phyloP scores from a whole-genome alignment of 30 jellyfish, hydroid and myxozoan genomes.

The Turritopsis dohrnii region DNA sequence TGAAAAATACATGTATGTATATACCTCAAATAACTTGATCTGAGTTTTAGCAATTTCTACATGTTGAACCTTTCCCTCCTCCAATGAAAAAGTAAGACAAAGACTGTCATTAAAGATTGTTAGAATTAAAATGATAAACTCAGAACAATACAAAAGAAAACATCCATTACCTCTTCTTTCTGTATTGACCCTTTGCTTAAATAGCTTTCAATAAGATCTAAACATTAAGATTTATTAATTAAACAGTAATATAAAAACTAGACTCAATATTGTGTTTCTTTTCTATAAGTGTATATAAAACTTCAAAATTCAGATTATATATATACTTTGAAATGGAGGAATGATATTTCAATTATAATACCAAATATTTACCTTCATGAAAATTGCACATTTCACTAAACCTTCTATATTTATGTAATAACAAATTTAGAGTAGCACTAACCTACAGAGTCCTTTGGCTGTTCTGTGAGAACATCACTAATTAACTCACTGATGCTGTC shows the following conservation, averaged over 20 bases:
- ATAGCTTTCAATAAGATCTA: constrained; percentile 65
- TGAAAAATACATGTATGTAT: no score
- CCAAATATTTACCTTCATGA: no score
- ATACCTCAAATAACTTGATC: constrained; percentile 76
- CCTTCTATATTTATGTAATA: no score
- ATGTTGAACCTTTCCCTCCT: constrained; percentile 32
- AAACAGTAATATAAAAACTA: background rate
- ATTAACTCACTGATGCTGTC: constrained; percentile 53
- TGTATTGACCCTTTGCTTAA: constrained; percentile 34
- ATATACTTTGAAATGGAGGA: no score
- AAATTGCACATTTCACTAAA: no score
- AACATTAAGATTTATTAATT: background rate
- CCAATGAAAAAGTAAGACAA: background rate
- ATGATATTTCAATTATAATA: no score
- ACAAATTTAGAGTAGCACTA: background rate
- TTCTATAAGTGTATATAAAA: background rate
- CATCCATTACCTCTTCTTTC: background rate
- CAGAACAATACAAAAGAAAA: background rate
- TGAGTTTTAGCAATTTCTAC: constrained; percentile 42
- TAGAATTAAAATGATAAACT: background rate
- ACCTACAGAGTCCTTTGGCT: constrained; percentile 76
- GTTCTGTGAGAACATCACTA: constrained; percentile 48
- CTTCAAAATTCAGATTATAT: no score
- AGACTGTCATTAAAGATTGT: no score
- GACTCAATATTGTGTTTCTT: background rate